phyloP scores from a whole-genome alignment of 2,113 vertebrate species.

The Oenanthe oenanthe region DNA sequence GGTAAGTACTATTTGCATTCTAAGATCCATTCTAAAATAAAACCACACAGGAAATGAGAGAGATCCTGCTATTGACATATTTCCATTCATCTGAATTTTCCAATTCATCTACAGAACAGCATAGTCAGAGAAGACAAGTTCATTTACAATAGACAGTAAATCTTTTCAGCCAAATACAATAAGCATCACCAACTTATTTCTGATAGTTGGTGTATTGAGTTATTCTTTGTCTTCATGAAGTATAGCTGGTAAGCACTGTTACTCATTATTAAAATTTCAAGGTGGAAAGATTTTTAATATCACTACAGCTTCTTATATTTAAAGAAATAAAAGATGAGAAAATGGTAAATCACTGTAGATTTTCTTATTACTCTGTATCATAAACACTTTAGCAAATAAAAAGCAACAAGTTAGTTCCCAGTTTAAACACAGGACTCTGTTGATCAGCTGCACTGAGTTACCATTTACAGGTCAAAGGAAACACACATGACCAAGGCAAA shows the following conservation, averaged over 20 bases:
- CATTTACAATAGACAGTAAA: not conserved
- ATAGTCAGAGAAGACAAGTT: conserved; percentile 8
- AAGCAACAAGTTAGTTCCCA: conserved; percentile 22
- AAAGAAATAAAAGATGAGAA: not conserved
- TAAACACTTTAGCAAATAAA: conserved; percentile 43
- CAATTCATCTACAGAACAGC: not conserved
- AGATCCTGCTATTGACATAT: not conserved
- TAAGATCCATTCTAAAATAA: not conserved
- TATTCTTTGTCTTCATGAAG: not conserved
- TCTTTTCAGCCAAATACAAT: conserved; percentile 1
- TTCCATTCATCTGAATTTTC: not conserved
- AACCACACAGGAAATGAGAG: not conserved
- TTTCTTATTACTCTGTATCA: conserved; percentile 29
- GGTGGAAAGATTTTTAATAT: conserved; percentile 26
- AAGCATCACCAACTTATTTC: conserved; percentile 8
- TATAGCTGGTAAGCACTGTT: not conserved
- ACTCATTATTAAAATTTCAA: conserved; percentile 42
- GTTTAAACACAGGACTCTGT: conserved; percentile 41
- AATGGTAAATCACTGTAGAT: conserved; percentile 14
- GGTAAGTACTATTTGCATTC: not conserved
- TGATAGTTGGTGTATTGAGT: not conserved
- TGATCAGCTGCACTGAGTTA: conserved; percentile 11
- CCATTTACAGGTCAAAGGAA: conserved; percentile 40
- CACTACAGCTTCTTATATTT: not conserved
- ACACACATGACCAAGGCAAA: conserved; percentile 39